Conservation (phyloP, 2,113 vertebrate species). For the Charadrius vociferus region DNA sequence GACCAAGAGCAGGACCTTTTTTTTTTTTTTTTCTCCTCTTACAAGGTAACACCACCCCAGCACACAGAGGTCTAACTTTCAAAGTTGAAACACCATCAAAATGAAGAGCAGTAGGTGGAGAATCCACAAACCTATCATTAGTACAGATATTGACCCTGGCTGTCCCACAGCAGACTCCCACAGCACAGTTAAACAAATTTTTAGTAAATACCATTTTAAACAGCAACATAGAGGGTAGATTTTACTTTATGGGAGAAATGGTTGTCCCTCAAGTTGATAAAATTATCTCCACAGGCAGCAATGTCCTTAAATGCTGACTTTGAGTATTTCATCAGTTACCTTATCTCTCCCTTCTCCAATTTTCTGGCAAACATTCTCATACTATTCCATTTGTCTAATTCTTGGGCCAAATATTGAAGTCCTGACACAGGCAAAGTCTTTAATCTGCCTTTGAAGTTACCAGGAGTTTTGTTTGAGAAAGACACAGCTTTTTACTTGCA, state of each 20-base stretch:
- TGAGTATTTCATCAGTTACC: constrained; percentile 21
- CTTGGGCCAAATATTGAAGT: neutral
- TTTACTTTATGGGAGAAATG: neutral
- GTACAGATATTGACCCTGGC: neutral
- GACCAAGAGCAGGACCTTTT: neutral
- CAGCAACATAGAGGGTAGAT: neutral
- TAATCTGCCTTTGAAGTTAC: constrained; percentile 27
- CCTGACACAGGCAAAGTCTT: constrained; percentile 46
- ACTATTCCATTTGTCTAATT: constrained; percentile 20
- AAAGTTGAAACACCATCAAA: neutral
- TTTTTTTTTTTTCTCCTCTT: neutral
- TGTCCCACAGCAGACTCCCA: neutral
- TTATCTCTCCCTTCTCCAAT: constrained; percentile 32
- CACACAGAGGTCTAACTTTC: neutral
- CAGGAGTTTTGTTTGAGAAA: neutral
- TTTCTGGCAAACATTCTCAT: constrained; percentile 12
- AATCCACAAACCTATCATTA: neutral
- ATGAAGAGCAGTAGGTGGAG: neutral
- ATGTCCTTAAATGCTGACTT: constrained; percentile 47
- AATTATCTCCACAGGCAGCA: constrained; percentile 44
- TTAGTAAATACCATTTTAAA: neutral
- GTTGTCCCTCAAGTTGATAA: constrained; percentile 2
- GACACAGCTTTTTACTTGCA: neutral
- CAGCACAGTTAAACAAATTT: neutral
- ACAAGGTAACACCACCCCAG: neutral